phyloP scores from a whole-genome alignment of 1,140 invertebrate genomes.

The Drosophila subobscura region DNA sequence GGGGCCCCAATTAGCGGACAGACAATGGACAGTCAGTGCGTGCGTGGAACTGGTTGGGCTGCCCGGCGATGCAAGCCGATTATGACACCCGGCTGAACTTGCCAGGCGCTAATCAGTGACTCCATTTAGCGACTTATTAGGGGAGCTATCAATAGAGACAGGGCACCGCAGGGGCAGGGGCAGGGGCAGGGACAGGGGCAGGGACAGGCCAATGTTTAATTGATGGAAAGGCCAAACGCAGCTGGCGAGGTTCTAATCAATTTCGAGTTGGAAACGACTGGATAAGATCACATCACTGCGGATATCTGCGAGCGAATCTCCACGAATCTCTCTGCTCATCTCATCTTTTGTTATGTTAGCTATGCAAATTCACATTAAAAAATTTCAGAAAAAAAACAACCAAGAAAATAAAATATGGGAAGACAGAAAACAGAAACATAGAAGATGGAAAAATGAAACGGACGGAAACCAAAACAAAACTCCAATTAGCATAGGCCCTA shows the following conservation, averaged over 20 bases:
- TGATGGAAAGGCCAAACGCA: constrained; percentile 23
- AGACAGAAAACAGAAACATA: constrained; percentile 16
- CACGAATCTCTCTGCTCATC: neutral
- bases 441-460: constrained; percentile 6
- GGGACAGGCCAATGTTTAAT: constrained; percentile 26
- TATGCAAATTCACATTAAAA: constrained; percentile 29
- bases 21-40: constrained; percentile 19
- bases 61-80: constrained; percentile 10
- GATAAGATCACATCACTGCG: constrained; percentile 23
- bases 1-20: constrained; percentile 34
- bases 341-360: constrained; percentile 36
- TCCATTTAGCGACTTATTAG: constrained; percentile 9
- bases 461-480: constrained; percentile 51
- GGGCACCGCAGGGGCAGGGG: neutral
- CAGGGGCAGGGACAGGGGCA: neutral
- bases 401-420: constrained; percentile 2
- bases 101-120: constrained; percentile 39
- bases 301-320: too few species aligned
- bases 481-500: constrained; percentile 71
- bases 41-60: constrained; percentile 34
- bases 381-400: neutral
- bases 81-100: constrained; percentile 46
- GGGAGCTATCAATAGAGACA: constrained; percentile 4
- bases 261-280: neutral
- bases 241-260: constrained; percentile 39